phyloP scores from a whole-genome alignment of 2,888 invertebrate genomes.

The Ptychoptera albimana region DNA sequence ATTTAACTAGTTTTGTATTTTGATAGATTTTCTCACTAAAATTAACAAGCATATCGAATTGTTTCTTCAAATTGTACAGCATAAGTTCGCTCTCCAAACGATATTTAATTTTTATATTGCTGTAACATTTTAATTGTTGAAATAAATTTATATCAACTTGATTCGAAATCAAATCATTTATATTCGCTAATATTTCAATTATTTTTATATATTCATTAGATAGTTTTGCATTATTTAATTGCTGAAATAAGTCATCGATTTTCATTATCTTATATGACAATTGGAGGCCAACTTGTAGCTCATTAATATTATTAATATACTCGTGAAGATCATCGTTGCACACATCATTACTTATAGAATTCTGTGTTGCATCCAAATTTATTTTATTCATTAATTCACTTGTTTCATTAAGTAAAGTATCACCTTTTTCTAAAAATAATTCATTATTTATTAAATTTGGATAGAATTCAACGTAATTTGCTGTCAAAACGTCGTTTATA shows the following conservation, averaged over 20 bases:
- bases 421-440: slow-evolving; percentile 22
- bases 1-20: slow-evolving; percentile 23
- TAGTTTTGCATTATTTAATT: slow-evolving; percentile 23
- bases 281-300: slow-evolving; percentile 37
- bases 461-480: slow-evolving; percentile 26
- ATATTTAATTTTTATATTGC: slow-evolving; percentile 25
- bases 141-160: slow-evolving; percentile 20
- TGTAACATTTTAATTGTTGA: slow-evolving; percentile 22
- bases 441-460: slow-evolving; percentile 24
- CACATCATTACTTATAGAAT: slow-evolving; percentile 36
- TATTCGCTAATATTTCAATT: slow-evolving; percentile 20
- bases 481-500: slow-evolving; percentile 24
- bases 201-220: slow-evolving; percentile 22
- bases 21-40: slow-evolving; percentile 24
- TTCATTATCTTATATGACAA: slow-evolving; percentile 27
- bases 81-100: slow-evolving; percentile 24
- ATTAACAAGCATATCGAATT: slow-evolving; percentile 26
- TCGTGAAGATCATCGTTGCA: slow-evolving; percentile 39
- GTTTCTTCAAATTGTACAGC: slow-evolving; percentile 23
- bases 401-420: slow-evolving; percentile 19
- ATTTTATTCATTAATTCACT: slow-evolving; percentile 26
- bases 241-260: slow-evolving; percentile 32
- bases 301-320: slow-evolving; percentile 37
- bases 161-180: slow-evolving; percentile 20
- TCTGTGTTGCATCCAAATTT: slow-evolving; percentile 42